Conservation (phyloP, 2,113 vertebrate species). For the Tyrannus savana region DNA sequence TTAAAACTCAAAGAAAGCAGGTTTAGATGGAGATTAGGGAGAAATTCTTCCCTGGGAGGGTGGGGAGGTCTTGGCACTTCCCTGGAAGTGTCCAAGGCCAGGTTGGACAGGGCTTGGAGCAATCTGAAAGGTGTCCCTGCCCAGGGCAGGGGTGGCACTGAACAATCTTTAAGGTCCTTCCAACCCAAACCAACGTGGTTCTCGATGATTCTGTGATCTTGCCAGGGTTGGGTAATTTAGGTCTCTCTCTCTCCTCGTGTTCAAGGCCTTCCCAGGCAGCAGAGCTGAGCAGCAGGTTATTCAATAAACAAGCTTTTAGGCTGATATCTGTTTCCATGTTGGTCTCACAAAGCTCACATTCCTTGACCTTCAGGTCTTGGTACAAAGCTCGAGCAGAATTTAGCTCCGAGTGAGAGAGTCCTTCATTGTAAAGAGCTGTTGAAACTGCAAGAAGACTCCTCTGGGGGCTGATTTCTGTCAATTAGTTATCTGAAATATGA, state of each 20-base stretch:
- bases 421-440: slow-evolving; percentile 49
- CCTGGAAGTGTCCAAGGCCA: neutral
- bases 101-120: neutral
- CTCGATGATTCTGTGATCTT: neutral
- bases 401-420: neutral
- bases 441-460: neutral
- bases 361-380: slow-evolving; percentile 4
- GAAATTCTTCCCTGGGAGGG: fast-evolving
- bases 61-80: neutral
- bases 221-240: neutral
- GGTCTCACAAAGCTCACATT: neutral
- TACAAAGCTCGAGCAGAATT: slow-evolving; percentile 26
- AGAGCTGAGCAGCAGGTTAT: neutral
- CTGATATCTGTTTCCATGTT: neutral
- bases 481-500: slow-evolving; percentile 12
- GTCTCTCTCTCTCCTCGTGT: fast-evolving
- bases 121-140: neutral
- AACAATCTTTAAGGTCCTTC: fast-evolving
- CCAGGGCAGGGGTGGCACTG: neutral
- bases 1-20: neutral
- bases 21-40: neutral
- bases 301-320: neutral
- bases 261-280: neutral
- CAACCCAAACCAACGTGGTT: neutral
- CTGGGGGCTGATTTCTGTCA: slow-evolving; percentile 37